These are phyloP conservation scores for Ophion ventricosus DNA, from an alignment of 2,888 invertebrate genomes.

Conservation along the genomic window DNA sequence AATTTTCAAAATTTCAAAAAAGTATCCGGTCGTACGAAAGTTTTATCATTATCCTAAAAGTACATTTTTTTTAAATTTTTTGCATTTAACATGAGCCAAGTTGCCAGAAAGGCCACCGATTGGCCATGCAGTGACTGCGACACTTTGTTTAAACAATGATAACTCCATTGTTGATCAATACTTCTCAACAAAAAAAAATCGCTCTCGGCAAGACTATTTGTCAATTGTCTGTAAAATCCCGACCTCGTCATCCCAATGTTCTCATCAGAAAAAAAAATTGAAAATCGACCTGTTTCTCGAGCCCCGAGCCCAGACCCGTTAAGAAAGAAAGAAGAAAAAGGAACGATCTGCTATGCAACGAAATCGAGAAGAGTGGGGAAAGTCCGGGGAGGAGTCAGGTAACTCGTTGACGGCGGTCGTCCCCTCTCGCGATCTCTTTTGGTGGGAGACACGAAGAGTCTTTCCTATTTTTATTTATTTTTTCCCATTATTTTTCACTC, in stretches of 20 bases:
- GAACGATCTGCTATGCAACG: slow-evolving; percentile 35
- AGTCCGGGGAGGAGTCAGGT: slow-evolving; percentile 76
- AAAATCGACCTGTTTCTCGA: neutral
- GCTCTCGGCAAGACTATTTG: neutral
- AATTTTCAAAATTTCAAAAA: no score
- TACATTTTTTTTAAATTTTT: no score
- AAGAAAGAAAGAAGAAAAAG: slow-evolving; percentile 20
- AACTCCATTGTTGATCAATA: neutral
- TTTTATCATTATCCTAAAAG: no score
- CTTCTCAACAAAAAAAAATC: slow-evolving; percentile 39
- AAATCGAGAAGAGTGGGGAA: slow-evolving; percentile 64
- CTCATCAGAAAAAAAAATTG: neutral
- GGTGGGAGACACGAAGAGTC: slow-evolving; percentile 70
- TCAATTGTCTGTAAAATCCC: neutral
- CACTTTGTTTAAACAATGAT: no score
- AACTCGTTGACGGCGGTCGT: slow-evolving; percentile 61
- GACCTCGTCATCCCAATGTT: neutral
- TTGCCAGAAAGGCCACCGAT: no score
- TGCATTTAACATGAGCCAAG: no score
- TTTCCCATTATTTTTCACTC: neutral
- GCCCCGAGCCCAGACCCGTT: neutral
- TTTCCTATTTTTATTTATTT: slow-evolving; percentile 16
- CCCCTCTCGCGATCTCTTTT: slow-evolving; percentile 55
- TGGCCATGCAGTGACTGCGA: no score
- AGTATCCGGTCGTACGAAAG: no score